phyloP scores from a whole-genome alignment of 2,113 vertebrate species.

The Australoheros scitulus region DNA sequence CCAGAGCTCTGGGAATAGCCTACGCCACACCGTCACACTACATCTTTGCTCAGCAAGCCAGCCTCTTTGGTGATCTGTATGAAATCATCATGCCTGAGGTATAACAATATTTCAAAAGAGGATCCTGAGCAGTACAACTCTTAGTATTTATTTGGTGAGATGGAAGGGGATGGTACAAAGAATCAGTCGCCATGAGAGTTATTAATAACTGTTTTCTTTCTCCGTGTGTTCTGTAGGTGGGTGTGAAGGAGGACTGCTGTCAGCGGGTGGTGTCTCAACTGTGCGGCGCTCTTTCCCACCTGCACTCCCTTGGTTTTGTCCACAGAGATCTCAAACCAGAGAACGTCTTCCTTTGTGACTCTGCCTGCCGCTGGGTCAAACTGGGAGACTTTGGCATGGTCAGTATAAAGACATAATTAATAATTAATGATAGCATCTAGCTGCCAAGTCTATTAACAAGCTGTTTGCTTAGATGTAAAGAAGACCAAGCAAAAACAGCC shows the following conservation, averaged over 20 bases:
- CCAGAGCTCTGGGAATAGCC: slow-evolving; percentile 82
- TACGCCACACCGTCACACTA: slow-evolving; percentile 84
- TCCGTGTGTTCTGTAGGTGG: slow-evolving; percentile 34
- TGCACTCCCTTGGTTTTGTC: slow-evolving; percentile 86
- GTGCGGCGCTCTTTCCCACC: slow-evolving; percentile 84
- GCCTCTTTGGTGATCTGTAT: slow-evolving; percentile 86
- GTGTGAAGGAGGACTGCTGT: slow-evolving; percentile 80
- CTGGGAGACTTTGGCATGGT: slow-evolving; percentile 90
- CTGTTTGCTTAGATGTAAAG: neutral
- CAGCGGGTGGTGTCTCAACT: slow-evolving; percentile 85
- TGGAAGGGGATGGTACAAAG: neutral
- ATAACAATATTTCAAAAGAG: accelerated
- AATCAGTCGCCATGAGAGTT: too few species aligned
- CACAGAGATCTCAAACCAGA: slow-evolving; percentile 91
- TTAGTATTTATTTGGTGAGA: neutral
- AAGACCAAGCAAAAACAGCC: neutral
- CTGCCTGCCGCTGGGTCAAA: slow-evolving; percentile 83
- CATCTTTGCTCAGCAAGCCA: slow-evolving; percentile 85
- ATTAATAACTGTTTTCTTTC: neutral
- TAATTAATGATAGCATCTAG: neutral
- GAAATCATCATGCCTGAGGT: slow-evolving; percentile 82
- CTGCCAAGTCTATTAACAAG: neutral
- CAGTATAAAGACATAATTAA: neutral
- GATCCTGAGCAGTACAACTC: neutral
- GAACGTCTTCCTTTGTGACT: slow-evolving; percentile 89